A percentile compares a stretch with the other conserved stretches of the same genome.
Evolutionary conservation across 2,797 vertebrate species (phyloP).

Genomic region (Pantherophis alleghaniensis): DNA sequence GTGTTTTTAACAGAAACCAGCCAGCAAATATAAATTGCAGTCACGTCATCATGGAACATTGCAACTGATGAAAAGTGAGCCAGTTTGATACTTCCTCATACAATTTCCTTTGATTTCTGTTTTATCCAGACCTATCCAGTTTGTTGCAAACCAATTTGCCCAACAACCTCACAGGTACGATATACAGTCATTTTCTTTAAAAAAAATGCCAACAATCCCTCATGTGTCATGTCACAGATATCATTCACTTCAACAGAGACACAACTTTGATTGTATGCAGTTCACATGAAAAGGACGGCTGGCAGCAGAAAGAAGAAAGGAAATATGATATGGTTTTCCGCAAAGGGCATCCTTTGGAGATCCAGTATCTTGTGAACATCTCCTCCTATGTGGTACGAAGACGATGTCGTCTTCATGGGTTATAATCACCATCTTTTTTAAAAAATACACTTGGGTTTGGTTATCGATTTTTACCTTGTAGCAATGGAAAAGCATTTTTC

Average conservation of each 20-base stretch:
- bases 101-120: background rate
- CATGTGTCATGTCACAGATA: too few relatives aligned
- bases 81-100: background rate
- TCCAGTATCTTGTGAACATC: conserved; percentile 50
- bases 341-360: conserved; percentile 48
- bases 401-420: background rate
- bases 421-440: background rate
- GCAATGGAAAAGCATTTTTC: background rate
- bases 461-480: background rate
- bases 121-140: background rate
- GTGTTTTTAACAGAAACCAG: background rate
- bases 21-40: background rate
- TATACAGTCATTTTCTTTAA: background rate
- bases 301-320: conserved; percentile 56
- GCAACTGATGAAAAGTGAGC: background rate
- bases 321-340: conserved; percentile 53
- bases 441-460: background rate
- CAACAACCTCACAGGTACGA: background rate
- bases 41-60: background rate
- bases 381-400: conserved; percentile 31
- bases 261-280: conserved; percentile 26
- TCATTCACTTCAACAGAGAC: too few relatives aligned
- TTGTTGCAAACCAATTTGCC: background rate
- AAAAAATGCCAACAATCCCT: background rate
- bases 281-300: conserved; percentile 35